phyloP scores from a whole-genome alignment of 2,888 invertebrate genomes.

The Parasteatoda lunata region DNA sequence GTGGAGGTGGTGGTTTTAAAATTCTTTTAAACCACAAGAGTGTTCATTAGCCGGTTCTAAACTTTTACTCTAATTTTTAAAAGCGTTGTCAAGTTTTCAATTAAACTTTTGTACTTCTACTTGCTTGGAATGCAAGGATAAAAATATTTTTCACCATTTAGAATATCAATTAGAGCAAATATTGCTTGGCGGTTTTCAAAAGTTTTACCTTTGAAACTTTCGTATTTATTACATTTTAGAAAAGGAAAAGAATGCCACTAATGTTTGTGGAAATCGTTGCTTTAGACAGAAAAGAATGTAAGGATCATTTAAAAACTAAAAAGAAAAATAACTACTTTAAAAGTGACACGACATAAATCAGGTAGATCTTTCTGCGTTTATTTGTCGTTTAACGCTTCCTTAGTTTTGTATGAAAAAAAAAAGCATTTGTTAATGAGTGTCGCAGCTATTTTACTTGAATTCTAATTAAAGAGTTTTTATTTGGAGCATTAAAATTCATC shows the following conservation, averaged over 20 bases:
- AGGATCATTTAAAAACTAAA: conserved; percentile 40
- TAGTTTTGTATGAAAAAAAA: conserved; percentile 6
- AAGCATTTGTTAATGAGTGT: conserved; percentile 40
- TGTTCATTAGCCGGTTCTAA: conserved; percentile 1
- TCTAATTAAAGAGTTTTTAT: conserved; percentile 23
- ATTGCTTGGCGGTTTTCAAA: conserved; percentile 36
- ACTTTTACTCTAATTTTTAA: conserved; percentile 47
- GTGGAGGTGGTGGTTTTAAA: no score
- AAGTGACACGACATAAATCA: conserved; percentile 50
- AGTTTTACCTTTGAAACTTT: conserved; percentile 64
- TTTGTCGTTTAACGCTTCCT: conserved; percentile 23
- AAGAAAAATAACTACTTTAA: conserved; percentile 22
- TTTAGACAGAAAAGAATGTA: conserved; percentile 45
- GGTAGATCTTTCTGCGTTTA: conserved; percentile 23
- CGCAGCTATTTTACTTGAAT: conserved; percentile 4
- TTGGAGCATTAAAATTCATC: neutral
- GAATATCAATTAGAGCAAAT: conserved; percentile 67
- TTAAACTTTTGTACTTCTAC: conserved; percentile 21
- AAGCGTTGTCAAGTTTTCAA: conserved; percentile 53
- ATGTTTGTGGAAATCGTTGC: conserved; percentile 13
- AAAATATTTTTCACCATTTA: conserved; percentile 54
- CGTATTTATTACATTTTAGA: conserved; percentile 58
- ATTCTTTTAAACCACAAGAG: neutral
- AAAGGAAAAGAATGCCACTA: conserved; percentile 52
- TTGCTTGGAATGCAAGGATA: conserved; percentile 55